These are phyloP conservation scores for Chloropsis cyanopogon DNA, from an alignment of 2,113 vertebrate genomes.

Conservation along the genomic window DNA sequence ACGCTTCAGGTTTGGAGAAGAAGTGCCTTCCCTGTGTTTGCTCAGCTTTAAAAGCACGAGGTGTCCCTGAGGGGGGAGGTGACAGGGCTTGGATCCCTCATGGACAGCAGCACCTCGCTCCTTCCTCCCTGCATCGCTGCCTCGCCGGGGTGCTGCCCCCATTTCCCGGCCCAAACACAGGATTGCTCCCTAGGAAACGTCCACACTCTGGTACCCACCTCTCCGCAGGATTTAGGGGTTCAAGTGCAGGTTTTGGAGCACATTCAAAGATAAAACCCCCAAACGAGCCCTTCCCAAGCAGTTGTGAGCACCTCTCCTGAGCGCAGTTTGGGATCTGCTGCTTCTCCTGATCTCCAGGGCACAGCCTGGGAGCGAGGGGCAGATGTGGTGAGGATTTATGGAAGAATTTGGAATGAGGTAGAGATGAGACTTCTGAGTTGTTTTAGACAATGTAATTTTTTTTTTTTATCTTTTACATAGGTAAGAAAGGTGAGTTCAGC, in stretches of 20 bases:
- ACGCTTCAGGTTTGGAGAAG: background rate
- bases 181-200: accelerated
- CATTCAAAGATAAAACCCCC: background rate
- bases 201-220: accelerated
- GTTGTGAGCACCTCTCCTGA: accelerated
- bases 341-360: background rate
- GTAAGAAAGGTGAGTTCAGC: background rate
- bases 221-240: background rate
- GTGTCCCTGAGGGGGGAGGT: background rate
- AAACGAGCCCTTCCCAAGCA: background rate
- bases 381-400: background rate
- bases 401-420: background rate
- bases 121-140: accelerated
- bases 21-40: background rate
- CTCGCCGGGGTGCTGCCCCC: no score
- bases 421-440: background rate
- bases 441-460: background rate
- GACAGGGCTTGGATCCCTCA: background rate
- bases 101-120: accelerated
- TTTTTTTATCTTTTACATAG: background rate
- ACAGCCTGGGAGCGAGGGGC: accelerated
- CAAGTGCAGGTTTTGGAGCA: background rate
- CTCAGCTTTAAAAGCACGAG: background rate
- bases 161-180: background rate
- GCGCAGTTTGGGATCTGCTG: background rate